These are phyloP conservation scores for Styela plicata DNA, from an alignment of 23 tunicate genomes.

Conservation along the genomic window DNA sequence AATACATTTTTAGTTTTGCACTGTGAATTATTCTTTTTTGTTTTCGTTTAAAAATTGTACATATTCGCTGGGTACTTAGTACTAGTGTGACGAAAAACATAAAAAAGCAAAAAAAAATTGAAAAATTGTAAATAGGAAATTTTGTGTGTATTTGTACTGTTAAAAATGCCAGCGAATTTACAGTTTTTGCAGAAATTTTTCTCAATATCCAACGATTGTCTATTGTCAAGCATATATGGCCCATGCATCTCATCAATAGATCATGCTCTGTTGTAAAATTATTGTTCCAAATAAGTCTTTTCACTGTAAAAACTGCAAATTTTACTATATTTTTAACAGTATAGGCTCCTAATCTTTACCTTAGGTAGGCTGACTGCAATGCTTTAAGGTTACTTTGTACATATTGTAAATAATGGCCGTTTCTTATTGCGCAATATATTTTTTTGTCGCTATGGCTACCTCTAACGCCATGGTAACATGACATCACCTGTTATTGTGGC, in stretches of 20 bases:
- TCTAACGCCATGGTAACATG: background rate
- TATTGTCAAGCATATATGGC: no score
- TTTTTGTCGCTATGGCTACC: background rate
- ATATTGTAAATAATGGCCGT: background rate
- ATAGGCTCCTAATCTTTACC: background rate
- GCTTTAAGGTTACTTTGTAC: background rate
- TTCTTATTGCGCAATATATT: background rate
- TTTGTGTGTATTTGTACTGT: background rate
- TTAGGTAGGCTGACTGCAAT: background rate
- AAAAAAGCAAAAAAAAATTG: background rate
- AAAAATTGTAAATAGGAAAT: background rate
- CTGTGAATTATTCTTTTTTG: constrained; percentile 13
- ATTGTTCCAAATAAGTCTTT: no score
- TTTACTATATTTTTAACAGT: background rate
- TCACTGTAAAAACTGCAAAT: background rate
- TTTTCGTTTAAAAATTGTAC: background rate
- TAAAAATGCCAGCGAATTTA: background rate
- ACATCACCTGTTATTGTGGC: background rate
- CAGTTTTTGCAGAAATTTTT: background rate
- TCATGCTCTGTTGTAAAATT: no score
- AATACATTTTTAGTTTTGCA: constrained; percentile 31
- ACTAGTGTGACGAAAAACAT: constrained; percentile 14
- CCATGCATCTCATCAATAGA: no score
- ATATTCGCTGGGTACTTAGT: background rate
- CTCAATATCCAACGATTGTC: background rate